These are phyloP conservation scores for Eriosoma lanigerum DNA, from an alignment of 1,140 invertebrate genomes.

Conservation along the genomic window DNA sequence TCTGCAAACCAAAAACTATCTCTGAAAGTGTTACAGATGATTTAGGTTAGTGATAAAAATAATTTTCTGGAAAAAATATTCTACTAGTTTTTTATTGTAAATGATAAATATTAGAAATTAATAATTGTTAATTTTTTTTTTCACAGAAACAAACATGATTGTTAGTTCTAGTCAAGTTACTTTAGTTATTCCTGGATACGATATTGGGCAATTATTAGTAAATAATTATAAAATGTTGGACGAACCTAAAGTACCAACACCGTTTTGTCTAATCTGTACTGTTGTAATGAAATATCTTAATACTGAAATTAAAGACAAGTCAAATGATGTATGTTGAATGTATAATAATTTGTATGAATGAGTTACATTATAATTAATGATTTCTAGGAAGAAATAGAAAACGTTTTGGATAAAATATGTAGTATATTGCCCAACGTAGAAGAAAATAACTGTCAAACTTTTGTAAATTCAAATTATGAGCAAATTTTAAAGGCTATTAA, in stretches of 20 bases:
- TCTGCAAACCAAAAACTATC: conserved; percentile 28
- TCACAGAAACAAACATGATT: conserved; percentile 44
- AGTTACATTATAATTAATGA: background rate
- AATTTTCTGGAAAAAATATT: background rate
- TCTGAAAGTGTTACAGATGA: background rate
- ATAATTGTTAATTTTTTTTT: background rate
- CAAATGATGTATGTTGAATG: conserved; percentile 1
- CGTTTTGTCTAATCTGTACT: conserved; percentile 11
- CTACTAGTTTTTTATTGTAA: no score
- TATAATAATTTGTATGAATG: no score
- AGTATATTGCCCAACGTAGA: conserved; percentile 21
- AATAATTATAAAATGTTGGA: conserved; percentile 39
- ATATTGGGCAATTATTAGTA: conserved; percentile 24
- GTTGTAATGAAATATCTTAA: conserved; percentile 45
- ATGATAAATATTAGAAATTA: no score
- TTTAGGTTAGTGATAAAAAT: background rate
- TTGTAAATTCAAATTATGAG: conserved; percentile 1
- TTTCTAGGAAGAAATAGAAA: conserved; percentile 8
- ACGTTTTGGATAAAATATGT: conserved; percentile 5
- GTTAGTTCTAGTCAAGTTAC: conserved; percentile 15
- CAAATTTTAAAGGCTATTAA: background rate
- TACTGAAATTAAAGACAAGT: background rate
- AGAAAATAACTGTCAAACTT: conserved; percentile 26
- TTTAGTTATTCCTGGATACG: background rate
- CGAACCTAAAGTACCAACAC: conserved; percentile 23